These are phyloP conservation scores for Penaeus japonicus DNA, from an alignment of 1,140 invertebrate species.

Conservation along the genomic window DNA sequence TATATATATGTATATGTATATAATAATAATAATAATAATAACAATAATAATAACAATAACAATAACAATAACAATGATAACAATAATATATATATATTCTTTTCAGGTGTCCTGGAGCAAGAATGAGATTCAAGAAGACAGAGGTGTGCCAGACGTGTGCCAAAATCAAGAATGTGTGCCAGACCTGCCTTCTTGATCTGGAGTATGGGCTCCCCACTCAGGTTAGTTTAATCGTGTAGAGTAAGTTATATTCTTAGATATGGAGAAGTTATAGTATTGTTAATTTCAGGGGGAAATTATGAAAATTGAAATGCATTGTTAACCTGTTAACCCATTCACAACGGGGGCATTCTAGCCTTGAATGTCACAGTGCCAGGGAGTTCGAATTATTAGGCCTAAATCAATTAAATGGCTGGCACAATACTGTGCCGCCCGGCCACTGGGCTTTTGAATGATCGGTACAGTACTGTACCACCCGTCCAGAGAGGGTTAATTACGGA, in stretches of 20 bases:
- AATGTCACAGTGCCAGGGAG: too few relatives aligned
- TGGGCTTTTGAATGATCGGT: too few relatives aligned
- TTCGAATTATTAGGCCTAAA: too few relatives aligned
- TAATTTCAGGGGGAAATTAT: not conserved
- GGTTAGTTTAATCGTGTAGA: conserved; percentile 59
- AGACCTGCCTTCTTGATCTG: conserved; percentile 97
- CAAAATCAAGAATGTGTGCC: conserved; percentile 98
- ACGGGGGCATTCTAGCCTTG: too few relatives aligned
- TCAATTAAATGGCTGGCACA: too few relatives aligned
- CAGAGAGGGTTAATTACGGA: too few relatives aligned
- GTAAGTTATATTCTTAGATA: conserved; percentile 3
- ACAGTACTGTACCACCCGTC: too few relatives aligned
- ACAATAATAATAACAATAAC: conserved; percentile 59
- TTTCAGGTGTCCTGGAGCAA: conserved; percentile 87
- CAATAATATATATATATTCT: not conserved
- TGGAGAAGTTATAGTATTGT: not conserved
- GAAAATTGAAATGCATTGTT: not conserved
- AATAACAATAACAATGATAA: not conserved
- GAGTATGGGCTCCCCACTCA: conserved; percentile 96
- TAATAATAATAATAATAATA: not conserved
- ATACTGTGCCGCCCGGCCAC: too few relatives aligned
- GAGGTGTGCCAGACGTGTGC: conserved; percentile 99
- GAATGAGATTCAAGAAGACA: conserved; percentile 99
- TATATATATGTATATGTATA: not conserved
- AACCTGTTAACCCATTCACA: too few relatives aligned